phyloP scores from a whole-genome alignment of 2,113 vertebrate species.

The Anseranas semipalmata region DNA sequence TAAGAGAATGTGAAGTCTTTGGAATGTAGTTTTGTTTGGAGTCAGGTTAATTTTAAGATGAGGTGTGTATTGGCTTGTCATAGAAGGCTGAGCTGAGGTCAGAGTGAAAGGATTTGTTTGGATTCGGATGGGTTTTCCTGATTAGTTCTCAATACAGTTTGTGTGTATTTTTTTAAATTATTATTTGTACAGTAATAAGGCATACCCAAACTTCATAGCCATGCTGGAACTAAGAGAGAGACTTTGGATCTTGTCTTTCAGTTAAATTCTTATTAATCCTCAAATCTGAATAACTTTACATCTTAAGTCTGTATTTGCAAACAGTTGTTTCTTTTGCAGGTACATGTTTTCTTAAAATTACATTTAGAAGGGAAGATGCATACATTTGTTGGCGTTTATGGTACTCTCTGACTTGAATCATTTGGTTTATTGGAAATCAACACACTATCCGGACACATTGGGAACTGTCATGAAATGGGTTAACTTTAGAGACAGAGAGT shows the following conservation, averaged over 20 bases:
- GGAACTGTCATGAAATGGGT: background rate
- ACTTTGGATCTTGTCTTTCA: background rate
- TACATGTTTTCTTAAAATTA: background rate
- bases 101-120: background rate
- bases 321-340: background rate
- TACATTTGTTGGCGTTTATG: background rate
- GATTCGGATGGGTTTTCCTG: background rate
- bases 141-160: background rate
- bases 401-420: background rate
- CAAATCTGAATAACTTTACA: background rate
- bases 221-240: background rate
- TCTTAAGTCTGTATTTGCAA: background rate
- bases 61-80: background rate
- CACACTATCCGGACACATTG: background rate
- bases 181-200: background rate
- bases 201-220: background rate
- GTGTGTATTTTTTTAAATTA: background rate
- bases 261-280: background rate
- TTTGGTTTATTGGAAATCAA: background rate
- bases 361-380: background rate
- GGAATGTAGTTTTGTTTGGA: background rate
- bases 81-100: background rate
- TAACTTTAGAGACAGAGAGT: background rate
- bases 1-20: background rate
- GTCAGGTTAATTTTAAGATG: background rate